Conservation (phyloP, 2,888 invertebrate genomes). For the Pecten maximus region DNA sequence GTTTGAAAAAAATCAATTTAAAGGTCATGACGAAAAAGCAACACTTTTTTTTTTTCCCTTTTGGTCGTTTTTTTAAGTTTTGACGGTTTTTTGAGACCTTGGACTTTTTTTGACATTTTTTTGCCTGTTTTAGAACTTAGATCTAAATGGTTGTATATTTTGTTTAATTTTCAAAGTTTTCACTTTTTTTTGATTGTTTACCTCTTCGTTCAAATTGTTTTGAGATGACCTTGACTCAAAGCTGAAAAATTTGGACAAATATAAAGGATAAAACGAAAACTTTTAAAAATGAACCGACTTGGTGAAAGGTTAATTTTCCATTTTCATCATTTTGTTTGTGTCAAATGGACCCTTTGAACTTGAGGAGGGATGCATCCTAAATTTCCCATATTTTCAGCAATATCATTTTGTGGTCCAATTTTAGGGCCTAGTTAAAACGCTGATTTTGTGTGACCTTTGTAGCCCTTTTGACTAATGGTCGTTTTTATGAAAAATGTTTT, state of each 20-base stretch:
- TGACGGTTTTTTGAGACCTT: neutral
- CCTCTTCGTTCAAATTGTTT: neutral
- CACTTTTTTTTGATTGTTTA: neutral
- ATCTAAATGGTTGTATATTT: neutral
- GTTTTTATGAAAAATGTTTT: neutral
- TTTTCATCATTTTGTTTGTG: too few relatives aligned
- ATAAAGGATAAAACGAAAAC: neutral
- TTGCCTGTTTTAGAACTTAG: neutral
- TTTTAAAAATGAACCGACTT: neutral
- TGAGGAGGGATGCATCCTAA: too few relatives aligned
- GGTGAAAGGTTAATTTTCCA: neutral
- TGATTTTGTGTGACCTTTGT: neutral
- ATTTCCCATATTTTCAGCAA: too few relatives aligned
- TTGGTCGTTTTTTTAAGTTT: neutral
- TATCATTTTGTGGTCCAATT: too few relatives aligned
- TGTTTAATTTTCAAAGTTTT: neutral
- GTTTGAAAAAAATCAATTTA: neutral
- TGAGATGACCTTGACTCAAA: neutral
- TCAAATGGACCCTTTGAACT: too few relatives aligned
- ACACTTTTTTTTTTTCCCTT: neutral
- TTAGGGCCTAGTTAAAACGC: too few relatives aligned
- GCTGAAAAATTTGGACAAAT: neutral
- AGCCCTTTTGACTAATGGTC: neutral
- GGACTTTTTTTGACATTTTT: neutral
- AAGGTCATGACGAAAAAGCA: neutral